Evolutionary conservation across 2,113 vertebrate genomes (phyloP), one percentile per base, ranked within the genome.

Genomic region (Aphyosemion australe): DNA sequence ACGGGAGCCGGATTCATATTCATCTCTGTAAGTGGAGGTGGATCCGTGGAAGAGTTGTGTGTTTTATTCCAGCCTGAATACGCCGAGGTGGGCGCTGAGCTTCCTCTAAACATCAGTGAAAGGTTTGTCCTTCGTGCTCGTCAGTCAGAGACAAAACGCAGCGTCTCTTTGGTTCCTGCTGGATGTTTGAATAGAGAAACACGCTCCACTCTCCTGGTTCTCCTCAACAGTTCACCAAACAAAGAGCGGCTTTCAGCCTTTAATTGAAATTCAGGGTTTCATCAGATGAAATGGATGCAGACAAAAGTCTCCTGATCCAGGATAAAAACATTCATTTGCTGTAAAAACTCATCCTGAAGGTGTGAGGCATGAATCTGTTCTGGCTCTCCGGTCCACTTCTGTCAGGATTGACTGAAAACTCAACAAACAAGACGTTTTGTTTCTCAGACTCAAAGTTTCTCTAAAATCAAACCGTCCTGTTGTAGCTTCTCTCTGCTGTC

Each of bases 121-220:
- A 79, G 69, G 57, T 77, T 70, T 69, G 85, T 90, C 88, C 88
- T 87, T 88, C 85, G 67, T 50, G 51, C 39, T 8, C 53, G n/a
- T 64, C 86, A 66, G 76, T 60, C 59, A 32, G 61, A 64, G 65
- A 80, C 75, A 48, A n/a, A 80, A 82, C 57, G 65, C 65, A 85
- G 85, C 80, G 61, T 56, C 52, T 48, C 50, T 74, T 85, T 82
- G 26, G 43, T 72, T 78, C 19, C 48, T 37, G 0, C 57, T 68
- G 75, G 79, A 79, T 65, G 75, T 86, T 87, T 86, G 79, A 88
- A 89, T 72, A 80, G 82, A 83, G 51, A 60, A 70, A 80, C 64
- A 79, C 61, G 56, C 65, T 78, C 83, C 46, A 0, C 39, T 56
- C 65, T 73, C 67, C 69, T 83, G 63, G 70, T 49, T 72, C 66